A percentile compares a stretch with the other conserved stretches of the same genome.
Evolutionary conservation across 2,888 invertebrate genomes (phyloP).

Genomic region (Rotaria magnacalcarata): DNA sequence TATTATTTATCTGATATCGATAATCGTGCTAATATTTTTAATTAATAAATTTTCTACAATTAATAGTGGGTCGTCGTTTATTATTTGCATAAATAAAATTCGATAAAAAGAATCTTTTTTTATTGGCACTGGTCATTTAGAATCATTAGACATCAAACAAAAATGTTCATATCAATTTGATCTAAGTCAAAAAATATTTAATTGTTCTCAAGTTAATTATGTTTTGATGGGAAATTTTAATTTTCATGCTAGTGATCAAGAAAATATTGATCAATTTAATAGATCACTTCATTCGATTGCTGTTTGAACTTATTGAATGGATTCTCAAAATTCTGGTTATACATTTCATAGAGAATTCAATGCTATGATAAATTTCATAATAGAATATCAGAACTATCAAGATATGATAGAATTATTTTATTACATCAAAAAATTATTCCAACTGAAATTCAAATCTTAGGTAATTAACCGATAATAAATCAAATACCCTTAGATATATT

Average conservation of each 20-base stretch:
- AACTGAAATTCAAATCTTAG: background rate
- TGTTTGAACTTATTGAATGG: background rate
- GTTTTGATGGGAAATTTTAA: conserved; percentile 12
- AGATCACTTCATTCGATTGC: background rate
- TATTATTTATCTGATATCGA: background rate
- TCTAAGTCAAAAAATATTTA: background rate
- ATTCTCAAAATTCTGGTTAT: background rate
- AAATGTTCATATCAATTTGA: background rate
- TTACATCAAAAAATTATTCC: background rate
- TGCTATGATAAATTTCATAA: background rate
- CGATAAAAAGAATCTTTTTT: background rate
- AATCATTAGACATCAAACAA: background rate
- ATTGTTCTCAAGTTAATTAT: background rate
- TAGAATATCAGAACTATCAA: background rate
- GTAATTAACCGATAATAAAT: background rate
- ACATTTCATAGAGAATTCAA: background rate
- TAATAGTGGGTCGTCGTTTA: background rate
- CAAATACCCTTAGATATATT: background rate
- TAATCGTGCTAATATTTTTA: background rate
- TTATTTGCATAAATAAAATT: background rate
- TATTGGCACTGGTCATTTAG: background rate
- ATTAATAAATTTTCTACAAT: background rate
- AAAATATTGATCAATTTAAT: background rate
- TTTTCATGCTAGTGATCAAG: background rate
- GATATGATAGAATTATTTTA: conserved; percentile 15